Conservation (phyloP, 2,113 vertebrate genomes). For the Danionella cerebrum region DNA sequence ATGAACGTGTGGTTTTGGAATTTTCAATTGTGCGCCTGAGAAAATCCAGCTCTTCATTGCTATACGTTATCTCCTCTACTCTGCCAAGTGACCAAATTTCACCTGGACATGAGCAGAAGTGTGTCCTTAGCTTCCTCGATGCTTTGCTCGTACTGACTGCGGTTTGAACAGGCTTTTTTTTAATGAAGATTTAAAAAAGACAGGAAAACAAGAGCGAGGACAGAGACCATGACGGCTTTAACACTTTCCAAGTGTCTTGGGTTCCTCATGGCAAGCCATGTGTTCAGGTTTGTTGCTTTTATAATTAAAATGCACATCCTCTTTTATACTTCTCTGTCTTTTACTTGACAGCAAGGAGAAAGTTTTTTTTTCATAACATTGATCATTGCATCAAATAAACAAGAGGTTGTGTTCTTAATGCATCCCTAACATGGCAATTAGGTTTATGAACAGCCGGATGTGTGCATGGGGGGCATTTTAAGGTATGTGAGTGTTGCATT, state of each 20-base stretch:
- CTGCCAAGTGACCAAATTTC: background rate
- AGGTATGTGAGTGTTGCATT: background rate
- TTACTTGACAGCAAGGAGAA: constrained; percentile 4
- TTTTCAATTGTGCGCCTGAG: background rate
- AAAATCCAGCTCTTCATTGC: background rate
- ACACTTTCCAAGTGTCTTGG: background rate
- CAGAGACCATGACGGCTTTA: constrained; percentile 8
- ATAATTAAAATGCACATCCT: background rate
- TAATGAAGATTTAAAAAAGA: constrained; percentile 20
- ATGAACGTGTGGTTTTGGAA: background rate
- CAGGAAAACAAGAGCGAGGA: constrained; percentile 6
- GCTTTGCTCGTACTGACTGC: constrained; percentile 50
- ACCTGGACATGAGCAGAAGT: constrained; percentile 34
- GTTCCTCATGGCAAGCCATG: constrained; percentile 2
- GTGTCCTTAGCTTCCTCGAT: constrained; percentile 59
- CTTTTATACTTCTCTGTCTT: constrained; percentile 21
- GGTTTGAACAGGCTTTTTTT: constrained; percentile 31
- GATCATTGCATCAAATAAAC: too few relatives aligned
- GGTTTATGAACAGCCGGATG: background rate
- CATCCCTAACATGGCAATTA: background rate
- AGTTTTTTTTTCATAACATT: too few relatives aligned
- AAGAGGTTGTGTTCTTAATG: too few relatives aligned
- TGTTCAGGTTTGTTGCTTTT: constrained; percentile 13
- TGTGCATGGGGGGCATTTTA: background rate
- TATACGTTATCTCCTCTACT: background rate